Evolutionary conservation across 2,113 vertebrate genomes (phyloP).

Genomic region (Vulpes lagopus): DNA sequence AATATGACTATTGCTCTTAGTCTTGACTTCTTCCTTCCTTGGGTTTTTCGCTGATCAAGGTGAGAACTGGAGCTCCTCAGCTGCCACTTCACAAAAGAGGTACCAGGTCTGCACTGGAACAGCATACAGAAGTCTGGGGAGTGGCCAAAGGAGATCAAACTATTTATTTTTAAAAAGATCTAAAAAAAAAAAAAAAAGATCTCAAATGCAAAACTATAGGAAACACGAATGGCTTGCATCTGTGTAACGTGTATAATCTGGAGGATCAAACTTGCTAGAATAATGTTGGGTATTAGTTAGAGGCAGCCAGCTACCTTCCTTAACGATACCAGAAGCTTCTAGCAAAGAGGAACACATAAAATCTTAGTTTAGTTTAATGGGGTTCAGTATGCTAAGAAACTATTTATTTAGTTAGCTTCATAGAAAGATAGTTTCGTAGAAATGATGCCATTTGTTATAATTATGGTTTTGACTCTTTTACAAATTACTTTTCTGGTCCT

Average conservation of each 20-base stretch:
- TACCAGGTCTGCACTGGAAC: neutral
- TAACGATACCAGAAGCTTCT: neutral
- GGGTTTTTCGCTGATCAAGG: neutral
- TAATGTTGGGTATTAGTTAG: neutral
- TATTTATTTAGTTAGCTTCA: slow-evolving; percentile 30
- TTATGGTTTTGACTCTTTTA: slow-evolving; percentile 42
- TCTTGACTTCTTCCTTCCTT: neutral
- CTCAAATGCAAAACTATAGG: slow-evolving; percentile 15
- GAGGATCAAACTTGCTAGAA: neutral
- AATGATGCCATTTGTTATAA: slow-evolving; percentile 38
- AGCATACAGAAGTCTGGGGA: neutral
- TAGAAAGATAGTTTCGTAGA: slow-evolving; percentile 30
- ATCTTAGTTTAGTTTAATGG: slow-evolving; percentile 18
- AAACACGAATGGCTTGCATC: neutral
- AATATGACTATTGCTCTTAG: neutral
- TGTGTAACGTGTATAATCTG: neutral
- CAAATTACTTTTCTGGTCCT: slow-evolving; percentile 1
- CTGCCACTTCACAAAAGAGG: neutral
- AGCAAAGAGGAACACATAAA: slow-evolving; percentile 47
- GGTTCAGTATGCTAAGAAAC: neutral
- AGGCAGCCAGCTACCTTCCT: neutral
- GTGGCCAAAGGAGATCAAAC: neutral
- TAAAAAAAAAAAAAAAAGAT: neutral
- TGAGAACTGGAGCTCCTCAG: neutral
- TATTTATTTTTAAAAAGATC: slow-evolving; percentile 10